Evolutionary conservation across 2,113 vertebrate species (phyloP).

Genomic region (Cricetomys ansorgei): DNA sequence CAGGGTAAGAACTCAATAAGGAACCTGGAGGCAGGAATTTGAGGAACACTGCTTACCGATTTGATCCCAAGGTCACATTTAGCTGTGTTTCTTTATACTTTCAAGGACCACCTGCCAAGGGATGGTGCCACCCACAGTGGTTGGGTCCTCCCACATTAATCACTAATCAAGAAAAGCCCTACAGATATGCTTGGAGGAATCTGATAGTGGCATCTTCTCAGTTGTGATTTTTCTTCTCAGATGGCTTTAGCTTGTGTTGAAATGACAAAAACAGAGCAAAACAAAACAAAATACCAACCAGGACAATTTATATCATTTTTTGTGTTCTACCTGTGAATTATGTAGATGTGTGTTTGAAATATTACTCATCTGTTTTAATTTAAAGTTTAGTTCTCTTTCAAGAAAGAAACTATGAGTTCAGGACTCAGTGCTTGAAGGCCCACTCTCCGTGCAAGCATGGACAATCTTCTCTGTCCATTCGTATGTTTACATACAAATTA

Average conservation of each 20-base stretch:
- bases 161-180: neutral
- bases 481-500: neutral
- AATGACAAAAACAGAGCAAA: neutral
- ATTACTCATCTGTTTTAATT: neutral
- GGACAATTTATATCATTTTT: neutral
- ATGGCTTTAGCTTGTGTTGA: neutral
- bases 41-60: neutral
- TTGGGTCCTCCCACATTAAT: neutral
- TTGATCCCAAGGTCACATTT: neutral
- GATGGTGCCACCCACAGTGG: neutral
- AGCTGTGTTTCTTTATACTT: neutral
- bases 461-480: neutral
- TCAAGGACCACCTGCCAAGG: neutral
- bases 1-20: neutral
- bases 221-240: neutral
- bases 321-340: neutral
- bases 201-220: neutral
- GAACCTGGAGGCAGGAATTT: neutral
- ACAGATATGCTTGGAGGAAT: neutral
- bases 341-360: neutral
- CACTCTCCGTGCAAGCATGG: neutral
- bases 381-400: neutral
- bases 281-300: neutral
- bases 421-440: neutral
- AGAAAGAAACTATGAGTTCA: neutral